Percentiles rank a stretch among this genome's conserved stretches.
phyloP scores from a whole-genome alignment of 2,888 invertebrate species.

The Ormia ochracea region DNA sequence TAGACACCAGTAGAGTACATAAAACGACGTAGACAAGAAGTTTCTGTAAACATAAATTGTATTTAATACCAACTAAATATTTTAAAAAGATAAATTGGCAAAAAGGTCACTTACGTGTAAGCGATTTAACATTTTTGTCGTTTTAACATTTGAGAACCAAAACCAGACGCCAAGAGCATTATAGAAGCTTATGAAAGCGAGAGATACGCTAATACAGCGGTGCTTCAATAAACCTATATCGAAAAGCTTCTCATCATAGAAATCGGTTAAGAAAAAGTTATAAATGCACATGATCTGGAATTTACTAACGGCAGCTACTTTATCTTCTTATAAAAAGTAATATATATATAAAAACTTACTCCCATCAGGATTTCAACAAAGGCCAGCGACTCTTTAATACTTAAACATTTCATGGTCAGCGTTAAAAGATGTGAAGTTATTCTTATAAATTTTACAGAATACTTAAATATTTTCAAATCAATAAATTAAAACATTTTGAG shows the following conservation, averaged over 20 bases:
- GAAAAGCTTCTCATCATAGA: conserved; percentile 47
- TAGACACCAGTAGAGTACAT: conserved; percentile 14
- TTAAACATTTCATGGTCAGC: conserved; percentile 19
- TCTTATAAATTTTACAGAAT: background rate
- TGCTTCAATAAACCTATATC: conserved; percentile 43
- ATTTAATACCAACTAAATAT: background rate
- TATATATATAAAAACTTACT: conserved; percentile 40
- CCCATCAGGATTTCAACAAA: conserved; percentile 53
- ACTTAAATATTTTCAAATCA: background rate
- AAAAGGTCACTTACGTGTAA: conserved; percentile 54
- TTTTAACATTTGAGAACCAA: conserved; percentile 56
- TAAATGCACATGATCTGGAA: conserved; percentile 23
- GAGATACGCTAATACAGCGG: conserved; percentile 37
- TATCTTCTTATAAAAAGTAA: too few species aligned
- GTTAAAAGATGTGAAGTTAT: background rate
- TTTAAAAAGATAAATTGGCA: too few species aligned
- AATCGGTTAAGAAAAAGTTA: conserved; percentile 43
- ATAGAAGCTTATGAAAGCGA: conserved; percentile 29
- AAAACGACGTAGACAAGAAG: conserved; percentile 31
- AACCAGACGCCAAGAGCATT: conserved; percentile 62
- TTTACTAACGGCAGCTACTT: background rate
- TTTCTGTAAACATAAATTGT: conserved; percentile 28
- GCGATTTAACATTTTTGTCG: conserved; percentile 49
- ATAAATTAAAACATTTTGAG: background rate
- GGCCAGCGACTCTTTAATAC: conserved; percentile 58